phyloP scores from a whole-genome alignment of 1,140 invertebrate species.

The Solenopsis fugax region DNA sequence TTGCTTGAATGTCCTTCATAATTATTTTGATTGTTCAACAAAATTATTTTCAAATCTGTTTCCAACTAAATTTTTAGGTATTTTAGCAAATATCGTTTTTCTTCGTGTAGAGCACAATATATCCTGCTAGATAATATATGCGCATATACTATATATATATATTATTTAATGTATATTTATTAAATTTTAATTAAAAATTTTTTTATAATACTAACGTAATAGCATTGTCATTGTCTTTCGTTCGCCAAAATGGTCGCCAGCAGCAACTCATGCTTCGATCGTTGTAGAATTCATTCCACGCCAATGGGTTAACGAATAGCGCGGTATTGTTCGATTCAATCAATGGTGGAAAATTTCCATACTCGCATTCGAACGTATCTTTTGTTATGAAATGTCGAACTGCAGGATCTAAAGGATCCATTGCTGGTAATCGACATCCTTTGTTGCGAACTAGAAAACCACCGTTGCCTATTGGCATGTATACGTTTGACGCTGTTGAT shows the following conservation, averaged over 20 bases:
- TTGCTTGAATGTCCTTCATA: too few species aligned
- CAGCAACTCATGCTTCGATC: slow-evolving; percentile 86
- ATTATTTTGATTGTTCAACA: too few species aligned
- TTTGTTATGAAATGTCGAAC: slow-evolving; percentile 86
- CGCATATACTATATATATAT: not conserved
- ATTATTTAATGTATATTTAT: not conserved
- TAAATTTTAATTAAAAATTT: not conserved
- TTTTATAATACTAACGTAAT: slow-evolving; percentile 77
- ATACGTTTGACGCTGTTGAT: slow-evolving; percentile 39
- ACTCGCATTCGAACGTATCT: slow-evolving; percentile 84
- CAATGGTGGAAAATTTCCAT: slow-evolving; percentile 86
- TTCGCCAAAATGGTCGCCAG: slow-evolving; percentile 89
- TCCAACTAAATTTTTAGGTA: too few species aligned
- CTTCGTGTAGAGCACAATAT: too few species aligned
- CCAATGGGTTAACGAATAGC: slow-evolving; percentile 86
- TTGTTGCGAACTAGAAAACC: slow-evolving; percentile 90
- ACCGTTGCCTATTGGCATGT: slow-evolving; percentile 58
- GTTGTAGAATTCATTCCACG: slow-evolving; percentile 86
- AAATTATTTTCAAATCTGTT: too few species aligned
- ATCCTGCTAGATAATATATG: too few species aligned
- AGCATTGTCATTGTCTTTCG: slow-evolving; percentile 83
- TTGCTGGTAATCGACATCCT: slow-evolving; percentile 93
- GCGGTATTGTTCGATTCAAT: slow-evolving; percentile 89
- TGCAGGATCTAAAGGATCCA: slow-evolving; percentile 90
- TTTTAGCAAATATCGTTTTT: too few species aligned